Evolutionary conservation across 2,797 vertebrate genomes (phyloP), one percentile per base, ranked within the genome.

Genomic region (Ibycter americanus): DNA sequence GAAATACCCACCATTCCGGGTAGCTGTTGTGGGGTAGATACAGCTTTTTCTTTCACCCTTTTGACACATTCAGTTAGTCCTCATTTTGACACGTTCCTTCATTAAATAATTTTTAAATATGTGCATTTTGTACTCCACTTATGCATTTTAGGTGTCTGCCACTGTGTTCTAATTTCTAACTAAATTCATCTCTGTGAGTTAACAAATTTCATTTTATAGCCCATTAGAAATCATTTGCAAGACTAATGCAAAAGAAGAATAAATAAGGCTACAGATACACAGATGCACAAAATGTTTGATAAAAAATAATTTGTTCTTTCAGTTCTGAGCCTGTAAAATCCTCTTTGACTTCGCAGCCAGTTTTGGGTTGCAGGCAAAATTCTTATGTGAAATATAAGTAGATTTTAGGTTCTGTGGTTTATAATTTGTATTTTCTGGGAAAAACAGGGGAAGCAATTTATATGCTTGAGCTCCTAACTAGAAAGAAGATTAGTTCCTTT

Each of bases 381-480:
- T 72, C 54, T 76, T 49, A 49, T 25, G 54, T 11, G 34, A 65
- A 95, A 78, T 55, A 40, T 80, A 96, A 95, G 74, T 31, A 84
- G 87, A 73, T 94, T 92, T 93, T 70, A 52, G 22, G 12, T 92
- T 84, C 63, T 89, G 38, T 79, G 44, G 73, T 93, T 94, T 83
- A 65, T 8, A 80, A 34, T 77, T 92, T 63, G n/a, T 83, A 32
- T 84, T 96, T 95, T 17, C 36, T 89, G 36, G 44, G 47, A 34
- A 95, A 82, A 82, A 29, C 15, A 40, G 66, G 54, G 36, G 15
- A 89, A 73, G 55, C 0, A 0, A 82, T 82, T 96, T 29, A 16
- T 49, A 7, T 0, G 14, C 20, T 84, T 92, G 86, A 87, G 66
- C 42, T 96, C 38, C 72, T 65, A 80, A 34, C 84, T 68, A 55